Percentiles rank a stretch among this genome's conserved stretches.
phyloP scores from a whole-genome alignment of 2,888 invertebrate genomes.

The Acronicta aceris region DNA sequence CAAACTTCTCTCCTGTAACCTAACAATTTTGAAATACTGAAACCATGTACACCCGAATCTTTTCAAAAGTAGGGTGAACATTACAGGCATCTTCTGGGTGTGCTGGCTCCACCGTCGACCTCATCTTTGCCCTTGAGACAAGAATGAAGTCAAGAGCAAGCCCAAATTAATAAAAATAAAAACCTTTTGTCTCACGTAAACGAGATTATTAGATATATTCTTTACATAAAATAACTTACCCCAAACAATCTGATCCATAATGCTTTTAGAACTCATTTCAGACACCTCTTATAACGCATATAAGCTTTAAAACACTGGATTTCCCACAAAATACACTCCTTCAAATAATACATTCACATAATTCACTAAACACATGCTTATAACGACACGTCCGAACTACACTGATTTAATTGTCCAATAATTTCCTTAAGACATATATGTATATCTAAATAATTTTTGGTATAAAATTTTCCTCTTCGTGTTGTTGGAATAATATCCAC shows the following conservation, averaged over 20 bases:
- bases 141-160: too few relatives aligned
- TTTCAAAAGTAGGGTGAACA: too few relatives aligned
- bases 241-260: slow-evolving; percentile 38
- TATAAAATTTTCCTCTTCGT: neutral
- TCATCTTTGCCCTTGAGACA: too few relatives aligned
- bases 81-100: too few relatives aligned
- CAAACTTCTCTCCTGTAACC: too few relatives aligned
- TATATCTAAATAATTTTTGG: neutral
- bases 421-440: slow-evolving; percentile 21
- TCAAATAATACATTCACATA: neutral
- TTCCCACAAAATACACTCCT: neutral
- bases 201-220: too few relatives aligned
- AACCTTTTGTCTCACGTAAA: too few relatives aligned
- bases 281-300: neutral
- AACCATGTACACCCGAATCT: too few relatives aligned
- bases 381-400: neutral
- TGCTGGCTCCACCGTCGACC: too few relatives aligned
- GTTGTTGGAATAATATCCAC: neutral
- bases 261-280: slow-evolving; percentile 25
- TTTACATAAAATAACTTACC: slow-evolving; percentile 14
- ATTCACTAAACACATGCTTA: slow-evolving; percentile 7
- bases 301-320: too few relatives aligned
- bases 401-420: slow-evolving; percentile 8
- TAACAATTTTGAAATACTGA: too few relatives aligned
- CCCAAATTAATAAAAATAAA: too few relatives aligned